These are phyloP conservation scores for Archaeoteleia sp. DNA, from an alignment of 2,888 invertebrate species.

Conservation along the genomic window DNA sequence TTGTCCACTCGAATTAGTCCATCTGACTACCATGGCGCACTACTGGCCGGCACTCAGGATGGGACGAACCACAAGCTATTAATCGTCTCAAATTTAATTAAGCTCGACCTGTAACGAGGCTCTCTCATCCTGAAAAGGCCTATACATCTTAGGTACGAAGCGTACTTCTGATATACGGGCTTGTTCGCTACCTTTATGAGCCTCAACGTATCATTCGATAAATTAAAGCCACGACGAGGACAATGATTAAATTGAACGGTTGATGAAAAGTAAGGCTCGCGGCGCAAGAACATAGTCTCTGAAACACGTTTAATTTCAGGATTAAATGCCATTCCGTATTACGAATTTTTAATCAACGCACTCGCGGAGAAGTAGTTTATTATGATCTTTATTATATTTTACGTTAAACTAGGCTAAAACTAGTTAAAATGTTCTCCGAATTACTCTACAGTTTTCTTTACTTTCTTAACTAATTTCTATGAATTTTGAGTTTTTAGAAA, in stretches of 20 bases:
- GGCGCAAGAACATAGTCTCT: background rate
- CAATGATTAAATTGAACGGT: slow-evolving; percentile 4
- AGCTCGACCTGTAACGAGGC: slow-evolving; percentile 48
- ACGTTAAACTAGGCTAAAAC: too few species aligned
- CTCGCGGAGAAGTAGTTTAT: too few species aligned
- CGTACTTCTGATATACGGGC: slow-evolving; percentile 5
- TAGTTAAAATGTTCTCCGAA: too few species aligned
- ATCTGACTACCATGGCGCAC: slow-evolving; percentile 25
- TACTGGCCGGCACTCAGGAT: slow-evolving; percentile 34
- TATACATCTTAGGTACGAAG: slow-evolving; percentile 35
- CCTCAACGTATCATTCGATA: slow-evolving; percentile 10
- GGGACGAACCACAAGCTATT: slow-evolving; percentile 60
- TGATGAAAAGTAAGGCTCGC: slow-evolving; percentile 1
- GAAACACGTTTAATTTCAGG: background rate
- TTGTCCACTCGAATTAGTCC: slow-evolving; percentile 27
- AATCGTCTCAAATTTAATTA: slow-evolving; percentile 68
- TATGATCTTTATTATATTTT: too few species aligned
- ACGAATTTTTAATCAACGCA: too few species aligned
- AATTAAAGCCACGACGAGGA: slow-evolving; percentile 6
- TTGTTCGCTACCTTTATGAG: slow-evolving; percentile 10
- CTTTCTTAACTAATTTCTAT: too few species aligned
- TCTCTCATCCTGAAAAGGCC: slow-evolving; percentile 23
- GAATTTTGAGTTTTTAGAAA: too few species aligned
- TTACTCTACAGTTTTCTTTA: too few species aligned
- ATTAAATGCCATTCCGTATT: background rate